Conservation (phyloP, 2,797 vertebrate species). For the Austrolebias charrua region DNA sequence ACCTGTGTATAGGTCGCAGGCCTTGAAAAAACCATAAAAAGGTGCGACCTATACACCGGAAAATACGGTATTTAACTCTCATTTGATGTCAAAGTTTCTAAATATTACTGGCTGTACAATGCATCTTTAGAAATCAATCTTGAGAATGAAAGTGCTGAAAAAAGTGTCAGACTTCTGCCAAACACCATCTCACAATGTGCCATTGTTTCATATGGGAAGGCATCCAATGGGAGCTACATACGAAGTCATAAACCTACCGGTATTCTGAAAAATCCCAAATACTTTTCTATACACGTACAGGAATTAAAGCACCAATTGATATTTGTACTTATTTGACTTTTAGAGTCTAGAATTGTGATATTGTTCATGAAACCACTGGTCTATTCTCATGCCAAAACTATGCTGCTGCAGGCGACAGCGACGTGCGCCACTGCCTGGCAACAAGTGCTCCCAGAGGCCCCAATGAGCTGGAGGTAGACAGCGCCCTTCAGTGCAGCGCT, state of each 20-base stretch:
- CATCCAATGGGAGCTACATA: constrained; percentile 23
- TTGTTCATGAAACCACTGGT: constrained; percentile 29
- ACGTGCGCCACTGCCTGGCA: constrained; percentile 68
- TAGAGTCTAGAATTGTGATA: constrained; percentile 28
- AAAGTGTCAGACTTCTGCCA: neutral
- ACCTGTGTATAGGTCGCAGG: too few species aligned
- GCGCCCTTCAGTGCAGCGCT: constrained; percentile 34
- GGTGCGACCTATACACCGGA: too few species aligned
- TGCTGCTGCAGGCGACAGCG: constrained; percentile 50
- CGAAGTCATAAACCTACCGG: neutral
- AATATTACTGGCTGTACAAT: neutral
- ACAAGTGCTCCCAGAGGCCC: constrained; percentile 60
- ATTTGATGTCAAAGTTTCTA: constrained; percentile 3
- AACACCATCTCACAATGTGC: constrained; percentile 27
- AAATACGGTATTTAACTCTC: too few species aligned
- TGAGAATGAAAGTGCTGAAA: constrained; percentile 10
- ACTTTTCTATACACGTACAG: too few species aligned
- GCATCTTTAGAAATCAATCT: neutral
- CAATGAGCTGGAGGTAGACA: constrained; percentile 60
- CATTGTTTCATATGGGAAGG: constrained; percentile 22
- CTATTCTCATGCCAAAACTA: constrained; percentile 27
- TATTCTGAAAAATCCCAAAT: constrained; percentile 23
- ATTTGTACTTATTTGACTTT: constrained; percentile 9
- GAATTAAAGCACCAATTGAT: neutral
- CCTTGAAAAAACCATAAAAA: too few species aligned